Base-by-base conservation (phyloP, 2,797 vertebrate species). In the Acipenser transmontanus region DNA sequence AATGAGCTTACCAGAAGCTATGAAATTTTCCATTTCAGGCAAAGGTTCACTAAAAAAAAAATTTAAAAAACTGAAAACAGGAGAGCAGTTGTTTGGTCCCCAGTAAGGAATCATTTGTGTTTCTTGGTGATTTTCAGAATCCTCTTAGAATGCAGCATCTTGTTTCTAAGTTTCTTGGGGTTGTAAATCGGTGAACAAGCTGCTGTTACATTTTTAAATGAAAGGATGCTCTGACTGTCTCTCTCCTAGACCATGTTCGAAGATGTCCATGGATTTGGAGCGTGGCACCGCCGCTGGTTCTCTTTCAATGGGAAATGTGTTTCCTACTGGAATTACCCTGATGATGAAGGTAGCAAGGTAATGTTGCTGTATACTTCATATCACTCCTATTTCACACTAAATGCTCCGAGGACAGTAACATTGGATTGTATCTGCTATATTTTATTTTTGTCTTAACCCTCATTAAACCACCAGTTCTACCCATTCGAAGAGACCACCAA, bases 261-360 rank as follows among this genome's bases (percentile, higher is more conserved):
- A 68, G 66, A 89, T 68, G 77, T 92, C 49, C 84, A 80, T 75
- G 91, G 87, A 1, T 89, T 78, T 1, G 90, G 90, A 4, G 74
- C 88, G 6, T 93, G 91, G 91, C 87, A 90, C 74, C 85, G 90
- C 0, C 74, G 85, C 1, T 93, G 82, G 78, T 89, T 91, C 62
- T 72, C 80, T 11, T 77, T 93, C 64, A 80, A 87, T 49, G 80
- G 76, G 47, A 81, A 75, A 52, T 70, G 61, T 34, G 71, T 93
- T 69, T 51, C 61, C 50, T 90, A 87, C 76, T 93, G 91, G 91
- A 89, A 87, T 72, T 80, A 88, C 65, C 91, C 91, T 5, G 89
- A 89, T 7, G 89, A 91, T 62, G 80, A 72, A 70, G 78, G 85
- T 61, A 76, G 69, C 61, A 91, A 90, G 87, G 91, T 92, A 49